Conservation (phyloP, 2,888 invertebrate genomes). For the Ethmia dodecea region DNA sequence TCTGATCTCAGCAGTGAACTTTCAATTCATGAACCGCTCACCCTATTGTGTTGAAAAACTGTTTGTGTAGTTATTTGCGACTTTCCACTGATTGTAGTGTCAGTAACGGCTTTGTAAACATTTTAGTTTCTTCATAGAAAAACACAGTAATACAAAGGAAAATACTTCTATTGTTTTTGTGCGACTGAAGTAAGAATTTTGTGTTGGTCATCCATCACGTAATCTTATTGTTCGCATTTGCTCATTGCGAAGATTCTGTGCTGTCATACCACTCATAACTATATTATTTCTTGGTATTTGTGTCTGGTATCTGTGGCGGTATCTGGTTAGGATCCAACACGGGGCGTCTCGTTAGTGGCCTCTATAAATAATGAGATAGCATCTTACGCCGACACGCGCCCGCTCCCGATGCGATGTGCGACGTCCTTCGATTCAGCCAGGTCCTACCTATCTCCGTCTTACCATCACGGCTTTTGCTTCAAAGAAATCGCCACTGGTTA, state of each 20-base stretch:
- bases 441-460: conserved; percentile 14
- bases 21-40: conserved; percentile 51
- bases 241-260: conserved; percentile 13
- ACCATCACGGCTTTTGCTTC: too few species aligned
- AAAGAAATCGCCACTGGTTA: too few species aligned
- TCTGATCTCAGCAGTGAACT: conserved; percentile 22
- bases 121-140: conserved; percentile 34
- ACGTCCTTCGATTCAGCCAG: neutral
- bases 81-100: conserved; percentile 53
- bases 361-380: conserved; percentile 59
- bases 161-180: conserved; percentile 21
- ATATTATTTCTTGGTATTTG: conserved; percentile 24
- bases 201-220: conserved; percentile 24
- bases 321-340: conserved; percentile 32
- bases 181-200: conserved; percentile 18
- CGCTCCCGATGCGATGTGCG: conserved; percentile 16
- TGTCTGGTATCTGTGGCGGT: conserved; percentile 29
- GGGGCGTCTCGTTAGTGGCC: conserved; percentile 53
- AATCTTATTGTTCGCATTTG: conserved; percentile 22
- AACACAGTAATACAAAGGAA: conserved; percentile 24
- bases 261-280: conserved; percentile 20
- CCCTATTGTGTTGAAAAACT: conserved; percentile 39
- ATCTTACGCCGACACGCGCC: conserved; percentile 24
- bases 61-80: conserved; percentile 36
- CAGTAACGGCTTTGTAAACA: conserved; percentile 35